Evolutionary conservation across 2,888 invertebrate genomes (phyloP), one percentile per base, ranked within the genome.

Genomic region (Synergus itoensis): DNA sequence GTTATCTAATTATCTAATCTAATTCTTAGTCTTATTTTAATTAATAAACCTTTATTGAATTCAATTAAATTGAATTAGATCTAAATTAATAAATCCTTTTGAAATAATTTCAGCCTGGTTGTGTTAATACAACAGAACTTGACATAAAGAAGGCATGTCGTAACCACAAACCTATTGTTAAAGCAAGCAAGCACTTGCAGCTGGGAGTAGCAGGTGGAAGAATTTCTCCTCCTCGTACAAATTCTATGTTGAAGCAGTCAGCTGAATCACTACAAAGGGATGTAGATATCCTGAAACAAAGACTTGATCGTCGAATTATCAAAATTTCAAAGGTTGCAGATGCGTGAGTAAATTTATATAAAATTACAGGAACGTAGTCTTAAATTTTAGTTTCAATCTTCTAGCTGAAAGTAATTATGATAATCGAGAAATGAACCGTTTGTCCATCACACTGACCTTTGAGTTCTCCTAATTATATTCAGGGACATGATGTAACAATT

Each of bases 51-150:
- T 36, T 0, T 36, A 36, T 36, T 48, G 4, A 48, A 16, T 48
- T 11, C 16, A 14, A 14, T 45, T 16, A 1, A 45, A 45, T 45
- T 53, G 2, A n/a, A n/a, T n/a, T n/a, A 53, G n/a, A 7, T n/a
- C n/a, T 53, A 53, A 53, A 9, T 18, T 18, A n/a, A n/a, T 14
- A 1, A 18, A 18, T n/a, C 7, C 14, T n/a, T 12, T 41, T 45
- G 8, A 21, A 67, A 28, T 53, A 75, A 45, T 93, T 93, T 0
- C 92, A 98, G 97, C 99, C 99, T 11, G 99, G 99, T 78, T 99
- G 99, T 93, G 99, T 99, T 53, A 99, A 99, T 93, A 99, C 99
- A 0, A 99, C 99, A 0, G 99, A 99, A 92, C 95, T 99, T 90
- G 99, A 99, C 92, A 99, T 99, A 64, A 98, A 98, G 92, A 99